phyloP scores from a whole-genome alignment of 2,113 vertebrate genomes.

The Arizona elegans region DNA sequence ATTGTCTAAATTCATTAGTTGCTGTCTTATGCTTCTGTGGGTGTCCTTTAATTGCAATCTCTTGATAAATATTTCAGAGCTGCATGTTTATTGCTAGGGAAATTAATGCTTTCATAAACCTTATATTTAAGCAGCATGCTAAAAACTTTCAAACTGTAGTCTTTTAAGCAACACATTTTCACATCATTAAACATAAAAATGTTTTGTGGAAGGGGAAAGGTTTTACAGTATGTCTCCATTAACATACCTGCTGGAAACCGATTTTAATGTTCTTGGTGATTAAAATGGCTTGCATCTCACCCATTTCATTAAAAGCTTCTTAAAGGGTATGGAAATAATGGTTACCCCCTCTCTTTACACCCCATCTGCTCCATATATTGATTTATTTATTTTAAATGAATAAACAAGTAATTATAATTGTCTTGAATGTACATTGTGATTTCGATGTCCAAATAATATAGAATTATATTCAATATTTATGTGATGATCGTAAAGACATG shows the following conservation, averaged over 20 bases:
- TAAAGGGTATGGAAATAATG: constrained; percentile 32
- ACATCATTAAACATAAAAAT: constrained; percentile 26
- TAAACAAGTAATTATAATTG: constrained; percentile 48
- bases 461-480: not conserved
- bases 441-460: constrained; percentile 39
- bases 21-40: not conserved
- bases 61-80: constrained; percentile 22
- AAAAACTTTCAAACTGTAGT: constrained; percentile 14
- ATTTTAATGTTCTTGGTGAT: constrained; percentile 15
- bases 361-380: constrained; percentile 55
- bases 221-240: constrained; percentile 1
- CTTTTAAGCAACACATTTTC: constrained; percentile 23
- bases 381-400: constrained; percentile 48
- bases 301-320: constrained; percentile 46
- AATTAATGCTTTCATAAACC: constrained; percentile 30
- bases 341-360: constrained; percentile 44
- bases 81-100: constrained; percentile 27
- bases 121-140: constrained; percentile 24
- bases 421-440: constrained; percentile 53
- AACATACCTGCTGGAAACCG: constrained; percentile 35
- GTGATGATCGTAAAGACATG: not conserved
- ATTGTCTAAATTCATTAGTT: not conserved
- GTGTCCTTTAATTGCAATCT: constrained; percentile 15
- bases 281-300: constrained; percentile 22
- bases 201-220: not conserved